phyloP scores from a whole-genome alignment of 2,888 invertebrate species.

The Anthrax anthrax region DNA sequence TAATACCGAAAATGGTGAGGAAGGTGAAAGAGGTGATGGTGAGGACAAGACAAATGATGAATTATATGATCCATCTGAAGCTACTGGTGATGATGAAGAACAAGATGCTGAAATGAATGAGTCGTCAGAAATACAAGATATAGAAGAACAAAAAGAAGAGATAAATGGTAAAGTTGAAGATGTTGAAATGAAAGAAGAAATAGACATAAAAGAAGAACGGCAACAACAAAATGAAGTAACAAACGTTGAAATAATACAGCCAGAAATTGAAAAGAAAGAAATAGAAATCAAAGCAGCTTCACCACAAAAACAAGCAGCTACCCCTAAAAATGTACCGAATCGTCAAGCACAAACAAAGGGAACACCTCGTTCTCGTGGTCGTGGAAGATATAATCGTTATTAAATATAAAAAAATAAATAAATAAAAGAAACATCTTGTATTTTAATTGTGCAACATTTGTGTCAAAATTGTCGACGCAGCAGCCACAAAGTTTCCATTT shows the following conservation, averaged over 20 bases:
- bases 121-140: slow-evolving; percentile 21
- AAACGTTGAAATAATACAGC: slow-evolving; percentile 17
- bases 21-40: slow-evolving; percentile 27
- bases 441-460: too few species aligned
- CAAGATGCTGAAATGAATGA: slow-evolving; percentile 39
- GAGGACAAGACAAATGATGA: slow-evolving; percentile 24
- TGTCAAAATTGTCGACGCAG: too few species aligned
- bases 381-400: slow-evolving; percentile 33
- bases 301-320: slow-evolving; percentile 20
- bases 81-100: slow-evolving; percentile 39
- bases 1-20: slow-evolving; percentile 36
- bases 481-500: too few species aligned
- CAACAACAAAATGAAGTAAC: slow-evolving; percentile 15
- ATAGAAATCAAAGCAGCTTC: slow-evolving; percentile 15
- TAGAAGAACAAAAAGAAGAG: slow-evolving; percentile 11
- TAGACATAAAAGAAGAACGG: slow-evolving; percentile 17
- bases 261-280: background rate
- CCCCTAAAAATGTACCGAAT: slow-evolving; percentile 13
- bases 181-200: slow-evolving; percentile 16
- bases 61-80: slow-evolving; percentile 35
- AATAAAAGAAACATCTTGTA: too few species aligned
- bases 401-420: too few species aligned
- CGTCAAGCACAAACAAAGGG: slow-evolving; percentile 21
- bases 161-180: slow-evolving; percentile 22
- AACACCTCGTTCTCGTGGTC: slow-evolving; percentile 30